Base-by-base conservation (phyloP, 2,797 vertebrate species). In the Notoglanidium macrostoma region DNA sequence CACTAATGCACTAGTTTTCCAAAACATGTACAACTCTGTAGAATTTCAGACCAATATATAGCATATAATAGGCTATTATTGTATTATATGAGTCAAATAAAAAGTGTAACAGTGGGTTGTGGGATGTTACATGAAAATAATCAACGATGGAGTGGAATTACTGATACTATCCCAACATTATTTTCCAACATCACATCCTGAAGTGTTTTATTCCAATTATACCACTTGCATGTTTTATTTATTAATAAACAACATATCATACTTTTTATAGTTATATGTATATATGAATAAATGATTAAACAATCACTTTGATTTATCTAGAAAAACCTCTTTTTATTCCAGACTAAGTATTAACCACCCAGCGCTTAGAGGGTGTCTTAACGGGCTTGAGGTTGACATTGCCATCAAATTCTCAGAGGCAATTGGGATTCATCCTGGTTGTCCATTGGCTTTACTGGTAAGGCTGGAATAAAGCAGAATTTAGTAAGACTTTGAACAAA, bases 331-430 rank as follows among this genome's bases (percentile, higher is more conserved):
- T 46, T 90, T 79, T 92, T 84, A 29, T 85, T 79, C 12, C 85
- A 95, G 94, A 86, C 76, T 94, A 87, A 91, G 93, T 90, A 87
- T 94, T 88, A 90, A 82, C 49, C 85, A 86, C 40, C 90, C 93
- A 0, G 78, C 93, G 0, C 85, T 95, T 65, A 93, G 88, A 92
- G 94, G 93, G 87, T 94, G 94, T 23, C 82, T 94, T 72, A 86
- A 88, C 57, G 87, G 82, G 0, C 5, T 93, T 81, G 89, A 26
- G 15, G 89, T 32, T 54, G 85, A 92, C 5, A 0, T 77, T 2
- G 51, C 10, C 0, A 78, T 88, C 0, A 21, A 35, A 67, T 94
- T 87, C 85, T 70, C 67, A 57, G 90, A 65, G 29, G 92, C 88
- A 40, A 63, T 93, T 9, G 93, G 92, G 73, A 92, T 94, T 81